These are phyloP conservation scores for Todiramphus chloris DNA, from an alignment of 2,113 vertebrate genomes.

Conservation along the genomic window DNA sequence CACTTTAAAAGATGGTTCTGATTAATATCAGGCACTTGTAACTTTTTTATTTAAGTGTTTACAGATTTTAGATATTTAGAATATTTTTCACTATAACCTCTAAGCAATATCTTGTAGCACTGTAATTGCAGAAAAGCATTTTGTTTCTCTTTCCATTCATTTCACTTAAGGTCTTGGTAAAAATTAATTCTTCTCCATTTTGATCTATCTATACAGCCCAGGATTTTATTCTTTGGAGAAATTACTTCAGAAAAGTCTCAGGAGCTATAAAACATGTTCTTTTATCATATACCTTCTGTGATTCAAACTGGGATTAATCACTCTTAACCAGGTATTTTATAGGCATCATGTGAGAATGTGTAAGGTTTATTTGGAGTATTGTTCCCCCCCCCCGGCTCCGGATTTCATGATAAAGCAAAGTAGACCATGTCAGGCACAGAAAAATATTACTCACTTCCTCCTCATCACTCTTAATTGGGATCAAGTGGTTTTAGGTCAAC, in stretches of 20 bases:
- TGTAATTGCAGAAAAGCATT: background rate
- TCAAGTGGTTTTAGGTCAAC: background rate
- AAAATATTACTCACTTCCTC: slow-evolving; percentile 24
- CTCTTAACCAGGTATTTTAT: background rate
- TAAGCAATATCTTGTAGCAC: background rate
- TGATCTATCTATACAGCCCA: background rate
- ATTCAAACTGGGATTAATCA: background rate
- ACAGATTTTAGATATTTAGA: background rate
- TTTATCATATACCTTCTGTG: background rate
- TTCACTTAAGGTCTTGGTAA: background rate
- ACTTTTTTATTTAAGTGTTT: background rate
- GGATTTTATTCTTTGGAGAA: background rate
- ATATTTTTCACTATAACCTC: background rate
- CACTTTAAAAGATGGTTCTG: background rate
- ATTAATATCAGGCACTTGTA: background rate
- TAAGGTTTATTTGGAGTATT: background rate
- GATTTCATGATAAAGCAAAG: background rate
- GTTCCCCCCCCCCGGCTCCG: too few relatives aligned
- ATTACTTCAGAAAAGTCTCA: background rate
- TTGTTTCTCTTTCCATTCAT: background rate
- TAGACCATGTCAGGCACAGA: background rate
- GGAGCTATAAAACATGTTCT: background rate
- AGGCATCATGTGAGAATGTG: background rate
- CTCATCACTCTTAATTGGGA: background rate
- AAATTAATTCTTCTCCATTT: background rate